These are phyloP conservation scores for Hemibates koningsi DNA, from an alignment of 2,113 vertebrate species.

Conservation along the genomic window DNA sequence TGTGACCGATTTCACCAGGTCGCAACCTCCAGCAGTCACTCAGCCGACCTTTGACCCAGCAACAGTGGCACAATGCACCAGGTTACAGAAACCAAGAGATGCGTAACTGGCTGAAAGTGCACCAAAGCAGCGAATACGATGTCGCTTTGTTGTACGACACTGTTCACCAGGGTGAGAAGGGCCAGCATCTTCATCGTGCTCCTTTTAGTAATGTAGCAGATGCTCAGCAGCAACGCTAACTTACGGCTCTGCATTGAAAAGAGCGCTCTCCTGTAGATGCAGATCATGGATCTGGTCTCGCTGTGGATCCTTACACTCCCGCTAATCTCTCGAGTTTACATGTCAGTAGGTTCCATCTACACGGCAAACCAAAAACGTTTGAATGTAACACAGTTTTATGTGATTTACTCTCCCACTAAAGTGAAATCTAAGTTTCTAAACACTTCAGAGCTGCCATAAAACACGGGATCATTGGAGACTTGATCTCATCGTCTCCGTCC, in stretches of 20 bases:
- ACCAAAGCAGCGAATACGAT: neutral
- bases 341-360: neutral
- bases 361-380: neutral
- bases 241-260: rapidly evolving
- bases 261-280: neutral
- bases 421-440: neutral
- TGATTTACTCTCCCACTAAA: neutral
- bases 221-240: neutral
- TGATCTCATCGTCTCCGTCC: neutral
- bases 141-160: neutral
- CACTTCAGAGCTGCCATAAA: neutral
- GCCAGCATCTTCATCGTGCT: neutral
- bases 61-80: neutral
- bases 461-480: neutral
- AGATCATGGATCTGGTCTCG: neutral
- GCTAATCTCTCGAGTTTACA: neutral
- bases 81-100: neutral
- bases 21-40: neutral
- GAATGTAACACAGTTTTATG: neutral
- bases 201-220: neutral
- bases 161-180: rapidly evolving
- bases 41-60: neutral
- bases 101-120: rapidly evolving
- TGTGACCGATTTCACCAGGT: neutral
- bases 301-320: neutral